Percentiles rank a stretch among this genome's conserved stretches.
Evolutionary conservation across 1,140 invertebrate species (phyloP).

Genomic region (Elymnias hypermnestra): DNA sequence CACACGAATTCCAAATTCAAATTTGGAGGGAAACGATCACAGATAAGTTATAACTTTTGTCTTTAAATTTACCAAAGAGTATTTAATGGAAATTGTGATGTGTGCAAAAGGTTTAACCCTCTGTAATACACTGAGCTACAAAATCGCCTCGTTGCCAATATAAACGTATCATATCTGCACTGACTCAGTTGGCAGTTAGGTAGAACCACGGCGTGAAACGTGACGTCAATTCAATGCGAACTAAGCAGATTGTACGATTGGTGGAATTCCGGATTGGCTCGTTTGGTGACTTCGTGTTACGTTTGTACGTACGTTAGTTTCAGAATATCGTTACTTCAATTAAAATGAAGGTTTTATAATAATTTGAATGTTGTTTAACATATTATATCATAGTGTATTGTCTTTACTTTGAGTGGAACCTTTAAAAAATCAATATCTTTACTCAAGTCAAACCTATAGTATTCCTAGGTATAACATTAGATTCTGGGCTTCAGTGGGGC

Average conservation of each 20-base stretch:
- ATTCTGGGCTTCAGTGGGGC: too few species aligned
- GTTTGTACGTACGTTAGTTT: too few species aligned
- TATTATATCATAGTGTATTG: too few species aligned
- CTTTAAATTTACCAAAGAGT: not conserved
- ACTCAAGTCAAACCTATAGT: too few species aligned
- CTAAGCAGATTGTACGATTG: slow-evolving; percentile 22
- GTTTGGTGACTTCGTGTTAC: too few species aligned
- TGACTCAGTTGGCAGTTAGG: slow-evolving; percentile 36
- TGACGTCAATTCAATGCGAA: slow-evolving; percentile 47
- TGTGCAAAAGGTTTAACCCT: slow-evolving; percentile 6
- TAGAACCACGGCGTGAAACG: slow-evolving; percentile 26
- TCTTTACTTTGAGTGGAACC: too few species aligned
- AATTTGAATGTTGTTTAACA: too few species aligned
- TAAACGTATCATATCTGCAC: slow-evolving; percentile 36
- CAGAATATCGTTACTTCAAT: too few species aligned
- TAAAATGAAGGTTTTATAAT: too few species aligned
- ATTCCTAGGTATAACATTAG: too few species aligned
- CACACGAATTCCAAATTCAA: slow-evolving; percentile 3
- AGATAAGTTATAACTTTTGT: not conserved
- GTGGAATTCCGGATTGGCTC: slow-evolving; percentile 24
- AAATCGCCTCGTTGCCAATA: slow-evolving; percentile 33
- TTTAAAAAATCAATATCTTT: too few species aligned
- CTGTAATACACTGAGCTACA: slow-evolving; percentile 30
- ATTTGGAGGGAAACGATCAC: not conserved
- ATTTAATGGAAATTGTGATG: slow-evolving; percentile 5